Evolutionary conservation across 2,888 invertebrate genomes (phyloP), one percentile per base, ranked within the genome.

Genomic region (Drosophila neonasuta): DNA sequence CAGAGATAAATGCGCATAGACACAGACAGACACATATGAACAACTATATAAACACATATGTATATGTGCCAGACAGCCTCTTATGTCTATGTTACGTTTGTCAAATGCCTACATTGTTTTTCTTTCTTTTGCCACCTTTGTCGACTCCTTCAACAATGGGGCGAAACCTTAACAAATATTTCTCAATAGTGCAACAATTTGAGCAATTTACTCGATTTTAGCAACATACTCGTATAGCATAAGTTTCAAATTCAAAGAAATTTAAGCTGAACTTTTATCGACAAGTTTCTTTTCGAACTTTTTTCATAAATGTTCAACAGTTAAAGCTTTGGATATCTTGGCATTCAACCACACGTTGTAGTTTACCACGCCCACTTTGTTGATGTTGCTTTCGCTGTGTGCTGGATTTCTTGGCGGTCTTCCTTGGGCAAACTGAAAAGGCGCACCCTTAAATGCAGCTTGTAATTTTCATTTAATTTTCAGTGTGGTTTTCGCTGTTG

Each of bases 391-490:
- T 34, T 49, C 55, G 13, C 42, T 55, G 63, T 68, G 63, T 75
- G 57, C 57, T 36, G 68, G 68, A 71, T 61, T 74, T 64, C 74
- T 58, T 17, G 46, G 42, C 30, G 57, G 24, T 63, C 50, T 61
- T 50, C 54, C 29, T 48, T 32, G 54, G 20, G n/a, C 29, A 34
- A 71, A 68, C 46, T 56, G 63, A 69, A 68, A 59, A 48, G 63
- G 65, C 56, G 65, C 79, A 49, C 80, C 73, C 59, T 60, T 49
- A 80, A 79, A 71, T 81, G 79, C 79, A 81, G 66, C 73, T 66
- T 57, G 78, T 71, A 82, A 82, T 81, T 84, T 84, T 79, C 77
- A 81, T 81, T 79, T 84, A 84, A 84, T 81, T 81, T 72, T 71
- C 74, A 74, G 84, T 81, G 75, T 81, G 59, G 77, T 15, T 79